These are phyloP conservation scores for Atrichornis clamosus DNA, from an alignment of 2,113 vertebrate genomes.

Conservation along the genomic window DNA sequence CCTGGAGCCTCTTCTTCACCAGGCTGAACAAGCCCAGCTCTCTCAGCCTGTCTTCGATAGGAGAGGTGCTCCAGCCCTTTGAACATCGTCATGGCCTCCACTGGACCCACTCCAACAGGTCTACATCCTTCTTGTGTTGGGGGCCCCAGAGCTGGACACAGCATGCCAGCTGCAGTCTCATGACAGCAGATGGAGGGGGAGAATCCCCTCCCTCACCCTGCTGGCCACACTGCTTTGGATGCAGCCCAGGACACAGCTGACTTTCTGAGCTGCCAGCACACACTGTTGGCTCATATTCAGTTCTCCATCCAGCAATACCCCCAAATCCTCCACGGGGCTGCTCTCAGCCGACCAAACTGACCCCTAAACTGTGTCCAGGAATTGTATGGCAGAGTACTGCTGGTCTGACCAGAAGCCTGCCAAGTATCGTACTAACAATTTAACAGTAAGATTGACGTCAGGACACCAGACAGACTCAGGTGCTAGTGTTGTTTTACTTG, in stretches of 20 bases:
- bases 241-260: not conserved
- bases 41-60: not conserved
- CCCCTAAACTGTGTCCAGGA: not conserved
- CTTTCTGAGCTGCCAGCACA: not conserved
- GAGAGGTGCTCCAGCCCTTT: not conserved
- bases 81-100: not conserved
- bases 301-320: not conserved
- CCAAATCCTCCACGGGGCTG: not conserved
- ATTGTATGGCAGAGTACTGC: not conserved
- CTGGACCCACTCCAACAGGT: not conserved
- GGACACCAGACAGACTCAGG: not conserved
- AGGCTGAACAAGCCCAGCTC: not conserved
- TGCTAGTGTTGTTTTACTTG: not conserved
- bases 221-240: not conserved
- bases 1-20: not conserved
- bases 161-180: not conserved
- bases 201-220: not conserved
- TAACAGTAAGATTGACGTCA: not conserved
- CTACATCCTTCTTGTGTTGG: not conserved
- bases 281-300: not conserved
- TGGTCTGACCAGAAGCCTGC: not conserved
- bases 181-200: not conserved
- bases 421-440: not conserved
- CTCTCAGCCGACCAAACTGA: not conserved
- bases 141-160: not conserved